These are phyloP conservation scores for Drosophila oshimai DNA, from an alignment of 1,140 invertebrate genomes.

Conservation along the genomic window DNA sequence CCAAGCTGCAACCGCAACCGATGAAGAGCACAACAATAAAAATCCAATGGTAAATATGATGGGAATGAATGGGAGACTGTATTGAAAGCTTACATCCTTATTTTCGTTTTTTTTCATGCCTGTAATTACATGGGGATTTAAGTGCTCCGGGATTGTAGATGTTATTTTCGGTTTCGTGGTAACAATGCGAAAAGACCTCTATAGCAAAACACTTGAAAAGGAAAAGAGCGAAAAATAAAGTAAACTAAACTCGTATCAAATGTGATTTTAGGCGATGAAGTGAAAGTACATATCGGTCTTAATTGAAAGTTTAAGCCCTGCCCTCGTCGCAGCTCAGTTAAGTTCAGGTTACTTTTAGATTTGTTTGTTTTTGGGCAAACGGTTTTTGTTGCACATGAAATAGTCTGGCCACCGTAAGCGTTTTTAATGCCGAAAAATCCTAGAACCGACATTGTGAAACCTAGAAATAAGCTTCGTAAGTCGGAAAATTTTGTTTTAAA, in stretches of 20 bases:
- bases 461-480: no score
- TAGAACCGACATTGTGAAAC: no score
- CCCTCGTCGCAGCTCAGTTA: constrained; percentile 4
- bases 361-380: constrained; percentile 2
- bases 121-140: constrained; percentile 52
- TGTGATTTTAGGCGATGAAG: constrained; percentile 44
- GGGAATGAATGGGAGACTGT: constrained; percentile 24
- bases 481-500: no score
- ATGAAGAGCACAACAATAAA: background rate
- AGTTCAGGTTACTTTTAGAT: background rate
- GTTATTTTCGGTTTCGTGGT: constrained; percentile 36
- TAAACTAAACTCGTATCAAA: constrained; percentile 34
- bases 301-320: constrained; percentile 34
- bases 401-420: no score
- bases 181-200: constrained; percentile 27
- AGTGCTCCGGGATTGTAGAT: constrained; percentile 38
- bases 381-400: background rate
- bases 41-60: constrained; percentile 39
- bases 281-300: constrained; percentile 34
- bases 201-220: background rate
- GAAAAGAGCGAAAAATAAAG: constrained; percentile 28
- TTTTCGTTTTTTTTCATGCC: background rate
- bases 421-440: no score
- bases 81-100: constrained; percentile 27
- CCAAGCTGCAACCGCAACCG: background rate